Percentiles rank a stretch among this genome's conserved stretches.
Evolutionary conservation across 2,888 invertebrate genomes (phyloP).

Genomic region (Drosophila rubida): DNA sequence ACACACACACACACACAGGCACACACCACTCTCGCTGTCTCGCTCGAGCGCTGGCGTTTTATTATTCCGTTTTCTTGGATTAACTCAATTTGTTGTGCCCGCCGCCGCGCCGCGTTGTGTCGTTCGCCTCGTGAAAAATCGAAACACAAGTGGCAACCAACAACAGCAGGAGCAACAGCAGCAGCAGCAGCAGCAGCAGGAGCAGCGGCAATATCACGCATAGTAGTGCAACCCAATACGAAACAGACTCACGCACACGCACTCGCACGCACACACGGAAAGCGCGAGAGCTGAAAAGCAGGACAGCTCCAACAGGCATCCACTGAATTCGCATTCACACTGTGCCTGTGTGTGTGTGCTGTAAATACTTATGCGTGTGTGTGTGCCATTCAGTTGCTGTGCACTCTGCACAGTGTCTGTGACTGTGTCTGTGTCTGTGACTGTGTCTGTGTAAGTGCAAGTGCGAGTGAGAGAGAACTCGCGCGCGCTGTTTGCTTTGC

Average conservation of each 20-base stretch:
- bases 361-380: constrained; percentile 5
- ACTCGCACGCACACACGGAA: constrained; percentile 20
- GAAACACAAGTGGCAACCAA: constrained; percentile 58
- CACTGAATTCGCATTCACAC: constrained; percentile 25
- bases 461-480: constrained; percentile 16
- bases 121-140: constrained; percentile 59
- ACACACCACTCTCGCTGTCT: background rate
- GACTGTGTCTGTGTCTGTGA: constrained; percentile 12
- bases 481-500: constrained; percentile 49
- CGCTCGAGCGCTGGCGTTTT: constrained; percentile 53
- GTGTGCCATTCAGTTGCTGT: constrained; percentile 13
- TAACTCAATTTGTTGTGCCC: constrained; percentile 78
- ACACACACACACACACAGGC: background rate
- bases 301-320: constrained; percentile 34
- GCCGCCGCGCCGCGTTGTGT: constrained; percentile 18
- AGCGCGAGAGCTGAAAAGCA: constrained; percentile 18
- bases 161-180: constrained; percentile 25
- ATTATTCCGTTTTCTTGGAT: constrained; percentile 80
- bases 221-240: constrained; percentile 65
- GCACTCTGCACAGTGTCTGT: too few relatives aligned
- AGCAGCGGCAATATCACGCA: constrained; percentile 44
- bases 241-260: constrained; percentile 35
- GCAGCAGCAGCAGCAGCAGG: constrained; percentile 21
- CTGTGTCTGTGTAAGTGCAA: constrained; percentile 26
- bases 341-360: constrained; percentile 9